A percentile compares a stretch with the other conserved stretches of the same genome.
Evolutionary conservation across 2,113 vertebrate species (phyloP).

Genomic region (Xiphophorus couchianus): DNA sequence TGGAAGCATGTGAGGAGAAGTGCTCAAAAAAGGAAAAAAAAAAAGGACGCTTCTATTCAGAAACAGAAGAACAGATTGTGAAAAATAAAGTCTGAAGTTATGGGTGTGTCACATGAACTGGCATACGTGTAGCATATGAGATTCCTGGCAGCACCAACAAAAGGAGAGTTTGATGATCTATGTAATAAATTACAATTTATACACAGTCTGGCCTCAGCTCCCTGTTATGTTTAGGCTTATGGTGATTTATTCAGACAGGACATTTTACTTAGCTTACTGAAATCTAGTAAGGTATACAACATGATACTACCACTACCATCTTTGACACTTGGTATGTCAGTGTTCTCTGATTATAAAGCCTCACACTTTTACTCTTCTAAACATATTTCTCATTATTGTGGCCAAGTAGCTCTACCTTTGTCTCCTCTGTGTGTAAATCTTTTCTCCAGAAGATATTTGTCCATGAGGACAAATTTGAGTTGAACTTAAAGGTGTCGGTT

Average conservation of each 20-base stretch:
- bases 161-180: constrained; percentile 11
- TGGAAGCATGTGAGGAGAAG: constrained; percentile 5
- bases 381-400: too few relatives aligned
- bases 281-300: not conserved
- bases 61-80: constrained; percentile 7
- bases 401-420: too few relatives aligned
- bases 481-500: too few relatives aligned
- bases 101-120: constrained; percentile 21
- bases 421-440: too few relatives aligned
- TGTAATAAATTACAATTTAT: not conserved
- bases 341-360: too few relatives aligned
- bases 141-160: constrained; percentile 15
- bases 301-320: too few relatives aligned
- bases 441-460: too few relatives aligned
- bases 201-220: not conserved
- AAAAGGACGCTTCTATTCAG: constrained; percentile 18
- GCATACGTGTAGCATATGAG: constrained; percentile 37
- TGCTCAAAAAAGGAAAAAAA: not conserved
- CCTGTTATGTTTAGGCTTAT: not conserved
- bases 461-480: too few relatives aligned
- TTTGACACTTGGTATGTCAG: too few relatives aligned
- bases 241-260: not conserved
- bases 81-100: constrained; percentile 13
- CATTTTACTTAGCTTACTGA: not conserved
- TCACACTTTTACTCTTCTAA: too few relatives aligned